Conservation (phyloP, 2,113 vertebrate species). For the Dasyurus viverrinus region DNA sequence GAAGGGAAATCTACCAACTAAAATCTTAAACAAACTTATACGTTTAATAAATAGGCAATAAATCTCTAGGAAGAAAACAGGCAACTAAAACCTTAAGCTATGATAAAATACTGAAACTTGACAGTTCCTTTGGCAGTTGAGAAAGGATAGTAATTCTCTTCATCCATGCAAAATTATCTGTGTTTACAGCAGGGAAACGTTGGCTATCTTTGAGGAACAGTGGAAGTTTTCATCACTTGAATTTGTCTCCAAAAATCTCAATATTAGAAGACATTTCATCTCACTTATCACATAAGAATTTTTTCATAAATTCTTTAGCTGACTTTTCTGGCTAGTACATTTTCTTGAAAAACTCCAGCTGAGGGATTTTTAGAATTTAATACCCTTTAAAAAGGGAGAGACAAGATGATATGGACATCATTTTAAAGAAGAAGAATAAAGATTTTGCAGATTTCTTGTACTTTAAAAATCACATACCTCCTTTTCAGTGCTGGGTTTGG, state of each 20-base stretch:
- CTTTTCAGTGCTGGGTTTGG: not conserved
- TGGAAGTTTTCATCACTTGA: not conserved
- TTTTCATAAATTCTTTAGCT: not conserved
- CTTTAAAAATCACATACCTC: not conserved
- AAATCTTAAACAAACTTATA: not conserved
- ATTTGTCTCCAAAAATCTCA: not conserved
- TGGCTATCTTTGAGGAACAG: not conserved
- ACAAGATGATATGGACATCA: not conserved
- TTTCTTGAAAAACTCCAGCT: not conserved
- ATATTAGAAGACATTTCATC: not conserved
- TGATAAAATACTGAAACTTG: not conserved
- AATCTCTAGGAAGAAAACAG: not conserved
- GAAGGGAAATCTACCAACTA: not conserved
- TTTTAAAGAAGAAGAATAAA: not conserved
- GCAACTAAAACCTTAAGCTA: not conserved
- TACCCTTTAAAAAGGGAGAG: not conserved
- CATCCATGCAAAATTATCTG: not conserved
- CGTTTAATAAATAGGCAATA: not conserved
- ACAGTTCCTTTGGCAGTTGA: not conserved
- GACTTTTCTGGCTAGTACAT: not conserved
- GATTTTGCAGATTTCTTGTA: not conserved
- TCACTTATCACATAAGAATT: not conserved
- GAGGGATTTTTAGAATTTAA: not conserved
- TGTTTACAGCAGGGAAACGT: not conserved
- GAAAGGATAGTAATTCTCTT: not conserved